Evolutionary conservation across 2,888 invertebrate species (phyloP).

Genomic region (Saturnia pavonia): DNA sequence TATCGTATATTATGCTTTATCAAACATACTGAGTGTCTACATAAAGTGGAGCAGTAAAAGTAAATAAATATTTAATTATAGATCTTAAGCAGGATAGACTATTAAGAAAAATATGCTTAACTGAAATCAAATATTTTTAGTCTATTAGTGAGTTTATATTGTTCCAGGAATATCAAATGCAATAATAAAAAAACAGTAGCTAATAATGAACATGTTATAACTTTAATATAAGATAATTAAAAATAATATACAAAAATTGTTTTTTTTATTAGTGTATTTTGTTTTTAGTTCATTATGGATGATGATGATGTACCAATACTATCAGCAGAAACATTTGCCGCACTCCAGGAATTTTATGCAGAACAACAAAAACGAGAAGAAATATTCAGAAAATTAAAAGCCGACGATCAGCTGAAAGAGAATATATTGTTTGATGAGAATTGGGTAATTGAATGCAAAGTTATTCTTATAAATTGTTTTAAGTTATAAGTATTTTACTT

Average conservation of each 20-base stretch:
- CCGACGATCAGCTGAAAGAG: slow-evolving; percentile 66
- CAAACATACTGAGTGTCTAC: too few species aligned
- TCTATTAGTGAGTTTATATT: too few species aligned
- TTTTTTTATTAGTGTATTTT: too few species aligned
- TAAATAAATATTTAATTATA: too few species aligned
- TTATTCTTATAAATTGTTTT: not conserved
- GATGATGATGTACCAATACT: slow-evolving; percentile 84
- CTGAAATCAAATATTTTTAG: too few species aligned
- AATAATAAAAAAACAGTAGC: not conserved
- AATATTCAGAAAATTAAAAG: slow-evolving; percentile 73
- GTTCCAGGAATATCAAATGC: not conserved
- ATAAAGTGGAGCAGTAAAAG: too few species aligned
- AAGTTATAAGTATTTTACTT: too few species aligned
- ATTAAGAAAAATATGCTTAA: too few species aligned
- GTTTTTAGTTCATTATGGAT: slow-evolving; percentile 39
- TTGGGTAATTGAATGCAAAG: slow-evolving; percentile 83
- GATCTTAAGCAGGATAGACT: too few species aligned
- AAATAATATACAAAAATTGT: too few species aligned
- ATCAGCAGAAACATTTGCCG: slow-evolving; percentile 87
- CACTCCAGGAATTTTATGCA: slow-evolving; percentile 88
- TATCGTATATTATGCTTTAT: not conserved
- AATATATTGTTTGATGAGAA: slow-evolving; percentile 87
- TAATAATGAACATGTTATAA: too few species aligned
- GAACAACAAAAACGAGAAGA: slow-evolving; percentile 86
- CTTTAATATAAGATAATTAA: too few species aligned